Conservation (phyloP, 1,140 invertebrate species). For the Drosophila punjabiensis region DNA sequence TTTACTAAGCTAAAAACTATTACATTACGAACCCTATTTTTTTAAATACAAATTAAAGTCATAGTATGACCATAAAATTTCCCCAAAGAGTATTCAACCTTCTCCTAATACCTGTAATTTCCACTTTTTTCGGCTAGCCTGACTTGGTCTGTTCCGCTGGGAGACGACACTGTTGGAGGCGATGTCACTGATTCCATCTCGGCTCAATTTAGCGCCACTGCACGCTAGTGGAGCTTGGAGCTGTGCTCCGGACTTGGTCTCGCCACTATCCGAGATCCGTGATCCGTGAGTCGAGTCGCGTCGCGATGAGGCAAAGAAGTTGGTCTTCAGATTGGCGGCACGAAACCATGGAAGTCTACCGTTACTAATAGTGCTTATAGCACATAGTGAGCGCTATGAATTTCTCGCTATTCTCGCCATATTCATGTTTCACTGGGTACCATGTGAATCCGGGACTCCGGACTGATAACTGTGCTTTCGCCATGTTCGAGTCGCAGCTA, state of each 20-base stretch:
- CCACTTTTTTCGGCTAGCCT: slow-evolving; percentile 13
- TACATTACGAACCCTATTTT: rapidly evolving
- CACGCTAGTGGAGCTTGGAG: slow-evolving; percentile 58
- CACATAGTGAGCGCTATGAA: slow-evolving; percentile 39
- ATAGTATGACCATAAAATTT: no score
- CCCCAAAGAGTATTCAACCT: neutral
- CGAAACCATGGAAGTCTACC: slow-evolving; percentile 66
- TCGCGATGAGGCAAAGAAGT: slow-evolving; percentile 13
- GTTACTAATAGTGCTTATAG: slow-evolving; percentile 53
- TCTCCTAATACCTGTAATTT: neutral
- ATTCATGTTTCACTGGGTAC: slow-evolving; percentile 50
- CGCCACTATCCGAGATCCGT: slow-evolving; percentile 27
- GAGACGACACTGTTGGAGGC: slow-evolving; percentile 56
- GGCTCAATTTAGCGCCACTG: slow-evolving; percentile 65
- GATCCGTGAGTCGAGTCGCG: slow-evolving; percentile 33
- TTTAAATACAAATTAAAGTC: no score
- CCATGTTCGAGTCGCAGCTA: slow-evolving; percentile 54
- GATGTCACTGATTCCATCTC: slow-evolving; percentile 56
- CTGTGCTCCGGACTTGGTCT: slow-evolving; percentile 2
- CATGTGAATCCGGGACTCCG: slow-evolving; percentile 52
- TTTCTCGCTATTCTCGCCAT: slow-evolving; percentile 21
- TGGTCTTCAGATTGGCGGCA: slow-evolving; percentile 59
- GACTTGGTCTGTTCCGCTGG: slow-evolving; percentile 44
- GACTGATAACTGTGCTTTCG: slow-evolving; percentile 65
- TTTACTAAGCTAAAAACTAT: no score